Base-by-base conservation (phyloP, 2,113 vertebrate species). In the Macquaria ambigua region DNA sequence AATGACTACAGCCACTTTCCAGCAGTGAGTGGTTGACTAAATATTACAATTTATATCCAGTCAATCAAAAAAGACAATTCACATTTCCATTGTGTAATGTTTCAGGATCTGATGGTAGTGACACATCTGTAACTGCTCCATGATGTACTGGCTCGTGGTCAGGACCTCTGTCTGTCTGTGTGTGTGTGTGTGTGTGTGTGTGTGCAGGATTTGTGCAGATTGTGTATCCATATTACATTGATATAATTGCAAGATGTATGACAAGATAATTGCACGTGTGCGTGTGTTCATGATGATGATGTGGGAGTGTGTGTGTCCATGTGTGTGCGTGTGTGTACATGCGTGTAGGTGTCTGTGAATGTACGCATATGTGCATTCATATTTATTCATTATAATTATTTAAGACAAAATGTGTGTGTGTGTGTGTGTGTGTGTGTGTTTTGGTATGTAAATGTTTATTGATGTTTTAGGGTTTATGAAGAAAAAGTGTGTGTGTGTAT, bases 331-430 rank as follows among this genome's bases (percentile, higher is more conserved):
- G 31, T 67, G 56, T 55, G 34, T 15, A 5, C 63, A 25, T 64
- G 67, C 28, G 43, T 75, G 28, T 66, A 23, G 1, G n/a, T 82
- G 52, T 81, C 39, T 58, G 64, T 82, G 58, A 80, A 81, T 79
- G 59, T 88, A 69, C 15, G 25, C 71, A 79, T 86, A 71, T 89
- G 66, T 85, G 58, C 68, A 61, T 79, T 82, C 73, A 84, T 83
- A 89, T 90, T 85, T 87, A 87, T 85, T 83, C 43, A 63, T 83
- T 69, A 77, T 90, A 77, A 89, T 89, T 82, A 82, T 80, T 82
- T 61, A 52, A 55, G 16, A 50, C 21, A 23, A 39, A 61, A 8
- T 8, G 18, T 21, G 58, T 77, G 21, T 43, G 55, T 64, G 52
- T 72, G 75, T 68, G 21, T 87, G 31, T 79, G 74, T 71, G 50